Base-by-base conservation (phyloP, 2,113 vertebrate genomes). In the Pygoscelis antarcticus region DNA sequence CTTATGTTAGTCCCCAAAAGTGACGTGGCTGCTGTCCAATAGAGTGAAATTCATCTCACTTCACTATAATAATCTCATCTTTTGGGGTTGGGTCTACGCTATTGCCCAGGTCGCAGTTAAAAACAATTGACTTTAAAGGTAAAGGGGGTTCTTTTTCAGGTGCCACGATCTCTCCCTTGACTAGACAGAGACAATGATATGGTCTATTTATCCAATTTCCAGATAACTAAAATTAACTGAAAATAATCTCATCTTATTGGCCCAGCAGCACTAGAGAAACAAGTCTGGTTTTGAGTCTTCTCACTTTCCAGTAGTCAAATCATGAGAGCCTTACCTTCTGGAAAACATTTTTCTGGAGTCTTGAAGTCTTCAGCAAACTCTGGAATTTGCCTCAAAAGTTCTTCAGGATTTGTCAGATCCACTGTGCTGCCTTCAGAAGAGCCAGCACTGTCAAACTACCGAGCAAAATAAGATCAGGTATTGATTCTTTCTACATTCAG, bases 381-480 rank as follows among this genome's bases (percentile, higher is more conserved):
- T 3, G 98, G 97, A 20, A 98, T 96, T 68, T 99, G 96, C 69
- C 98, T 99, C 52, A 98, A 90, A 44, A 99, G 98, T 19, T 99
- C 99, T 82, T 99, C 98, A 3, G 99, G 98, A n/a, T 99, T 99
- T 52, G 93, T 98, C 78, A 99, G 96, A 94, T 99, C 99, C 97
- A 99, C 99, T 0, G 99, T 99, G 97, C 99, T 99, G 94, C 99
- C 99, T 95, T 99, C 99, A 7, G 99, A 99, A 57, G 99, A 95
- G 91, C 99, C 99, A 16, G 97, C 52, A 18, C 92, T 80, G 15
- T 98, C 98, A 44, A 95, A 80, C 94, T 98, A 98, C 93, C 96
- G 1, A 66, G 75, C 15, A 78, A 71, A 88, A 57, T 38, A 93
- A 81, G 87, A 71, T 23, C 61, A 69, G 49, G 30, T 58, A 58